phyloP scores from a whole-genome alignment of 2,113 vertebrate species.

The Heteronetta atricapilla region DNA sequence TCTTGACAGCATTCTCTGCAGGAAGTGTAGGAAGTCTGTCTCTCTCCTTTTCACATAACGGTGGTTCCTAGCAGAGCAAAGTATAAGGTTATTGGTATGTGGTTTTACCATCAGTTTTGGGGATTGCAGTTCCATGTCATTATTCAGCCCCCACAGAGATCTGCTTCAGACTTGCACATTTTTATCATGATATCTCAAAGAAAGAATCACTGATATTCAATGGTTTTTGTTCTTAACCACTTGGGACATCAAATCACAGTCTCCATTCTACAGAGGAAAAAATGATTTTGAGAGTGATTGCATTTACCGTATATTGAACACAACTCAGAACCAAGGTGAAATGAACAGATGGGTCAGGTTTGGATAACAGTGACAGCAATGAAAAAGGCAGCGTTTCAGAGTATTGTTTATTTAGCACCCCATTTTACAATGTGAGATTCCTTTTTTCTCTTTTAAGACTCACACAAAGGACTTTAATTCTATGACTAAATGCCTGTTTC shows the following conservation, averaged over 20 bases:
- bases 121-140: not conserved
- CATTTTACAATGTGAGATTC: not conserved
- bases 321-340: not conserved
- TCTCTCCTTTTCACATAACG: conserved; percentile 55
- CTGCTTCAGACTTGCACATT: not conserved
- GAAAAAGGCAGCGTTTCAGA: not conserved
- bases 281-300: not conserved
- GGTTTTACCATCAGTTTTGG: not conserved
- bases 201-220: not conserved
- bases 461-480: not conserved
- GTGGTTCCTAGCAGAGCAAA: conserved; percentile 49
- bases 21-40: not conserved
- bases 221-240: not conserved
- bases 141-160: not conserved
- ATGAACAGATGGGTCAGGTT: not conserved
- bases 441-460: not conserved
- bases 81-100: not conserved
- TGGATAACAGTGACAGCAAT: not conserved
- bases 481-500: not conserved
- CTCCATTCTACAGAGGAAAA: not conserved
- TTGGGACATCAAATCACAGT: not conserved
- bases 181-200: not conserved
- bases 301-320: not conserved
- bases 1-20: conserved; percentile 60
- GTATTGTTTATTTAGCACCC: not conserved